A percentile compares a stretch with the other conserved stretches of the same genome.
Conservation (phyloP, 2,888 invertebrate species). For the Drepana falcataria region DNA sequence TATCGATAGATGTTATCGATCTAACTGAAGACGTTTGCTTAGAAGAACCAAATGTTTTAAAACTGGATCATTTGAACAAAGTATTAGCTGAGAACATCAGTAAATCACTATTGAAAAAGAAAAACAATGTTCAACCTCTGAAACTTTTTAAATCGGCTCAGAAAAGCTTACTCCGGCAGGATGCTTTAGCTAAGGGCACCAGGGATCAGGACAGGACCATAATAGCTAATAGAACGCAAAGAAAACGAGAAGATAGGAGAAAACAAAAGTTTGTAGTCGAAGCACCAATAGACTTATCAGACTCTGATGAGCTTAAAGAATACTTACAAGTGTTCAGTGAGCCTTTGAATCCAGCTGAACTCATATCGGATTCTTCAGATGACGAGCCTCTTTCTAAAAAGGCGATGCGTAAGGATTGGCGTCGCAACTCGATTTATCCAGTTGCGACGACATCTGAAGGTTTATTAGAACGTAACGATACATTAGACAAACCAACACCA, state of each 20-base stretch:
- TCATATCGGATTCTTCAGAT: slow-evolving; percentile 37
- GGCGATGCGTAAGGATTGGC: slow-evolving; percentile 31
- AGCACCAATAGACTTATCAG: slow-evolving; percentile 26
- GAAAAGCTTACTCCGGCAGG: slow-evolving; percentile 13
- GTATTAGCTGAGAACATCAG: slow-evolving; percentile 2
- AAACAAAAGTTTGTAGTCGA: slow-evolving; percentile 15
- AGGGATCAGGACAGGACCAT: neutral
- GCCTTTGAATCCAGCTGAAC: too few species aligned
- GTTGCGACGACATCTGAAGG: slow-evolving; percentile 3
- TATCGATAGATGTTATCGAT: slow-evolving; percentile 31
- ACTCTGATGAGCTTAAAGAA: slow-evolving; percentile 29
- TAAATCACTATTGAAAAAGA: slow-evolving; percentile 7
- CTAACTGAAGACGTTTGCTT: slow-evolving; percentile 44
- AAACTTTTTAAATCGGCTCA: slow-evolving; percentile 31
- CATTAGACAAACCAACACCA: neutral
- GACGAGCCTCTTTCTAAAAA: slow-evolving; percentile 58
- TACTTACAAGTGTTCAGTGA: slow-evolving; percentile 1
- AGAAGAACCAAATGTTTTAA: neutral
- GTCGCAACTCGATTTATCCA: neutral
- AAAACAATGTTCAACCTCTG: slow-evolving; percentile 27
- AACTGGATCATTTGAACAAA: neutral
- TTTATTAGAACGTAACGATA: neutral
- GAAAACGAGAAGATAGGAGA: slow-evolving; percentile 5
- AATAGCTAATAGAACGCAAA: slow-evolving; percentile 1
- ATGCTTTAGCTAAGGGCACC: slow-evolving; percentile 2